These are phyloP conservation scores for Porites rus DNA, from an alignment of 92 coral and sea anemone genomes.

Conservation along the genomic window DNA sequence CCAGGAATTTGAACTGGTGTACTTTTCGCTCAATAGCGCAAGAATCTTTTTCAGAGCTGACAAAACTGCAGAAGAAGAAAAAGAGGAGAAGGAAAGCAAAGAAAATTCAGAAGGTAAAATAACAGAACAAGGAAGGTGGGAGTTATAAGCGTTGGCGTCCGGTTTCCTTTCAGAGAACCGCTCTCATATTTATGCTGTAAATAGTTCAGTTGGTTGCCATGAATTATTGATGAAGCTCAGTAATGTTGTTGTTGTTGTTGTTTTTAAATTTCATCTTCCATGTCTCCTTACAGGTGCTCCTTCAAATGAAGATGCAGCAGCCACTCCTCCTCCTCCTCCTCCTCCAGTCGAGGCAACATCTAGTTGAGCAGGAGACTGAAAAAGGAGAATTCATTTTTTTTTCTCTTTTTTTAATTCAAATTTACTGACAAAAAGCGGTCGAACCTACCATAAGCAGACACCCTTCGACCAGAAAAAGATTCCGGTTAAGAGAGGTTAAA, in stretches of 20 bases:
- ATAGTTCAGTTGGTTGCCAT: not conserved
- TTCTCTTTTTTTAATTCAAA: too few relatives aligned
- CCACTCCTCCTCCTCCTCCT: constrained; percentile 9
- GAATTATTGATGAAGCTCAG: not conserved
- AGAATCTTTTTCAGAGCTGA: constrained; percentile 98
- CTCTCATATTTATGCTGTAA: not conserved
- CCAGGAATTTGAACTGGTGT: constrained; percentile 94
- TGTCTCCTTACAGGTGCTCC: constrained; percentile 5
- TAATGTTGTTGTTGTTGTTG: too few relatives aligned
- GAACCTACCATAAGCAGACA: too few relatives aligned
- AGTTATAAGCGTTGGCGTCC: not conserved
- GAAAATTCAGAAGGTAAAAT: constrained; percentile 33
- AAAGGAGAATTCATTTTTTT: too few relatives aligned
- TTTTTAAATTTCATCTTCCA: not conserved
- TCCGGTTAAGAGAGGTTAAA: too few relatives aligned
- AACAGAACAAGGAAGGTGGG: not conserved
- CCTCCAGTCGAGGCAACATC: constrained; percentile 29
- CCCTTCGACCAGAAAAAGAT: too few relatives aligned
- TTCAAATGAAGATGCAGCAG: constrained; percentile 16
- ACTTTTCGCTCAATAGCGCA: constrained; percentile 97
- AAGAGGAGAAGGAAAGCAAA: constrained; percentile 87
- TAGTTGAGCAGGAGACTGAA: constrained; percentile 2
- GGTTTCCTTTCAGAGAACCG: not conserved
- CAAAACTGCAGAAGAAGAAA: constrained; percentile 98
- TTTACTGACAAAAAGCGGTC: too few relatives aligned